Evolutionary conservation across 2,113 vertebrate genomes (phyloP).

Genomic region (Psophia crepitans): DNA sequence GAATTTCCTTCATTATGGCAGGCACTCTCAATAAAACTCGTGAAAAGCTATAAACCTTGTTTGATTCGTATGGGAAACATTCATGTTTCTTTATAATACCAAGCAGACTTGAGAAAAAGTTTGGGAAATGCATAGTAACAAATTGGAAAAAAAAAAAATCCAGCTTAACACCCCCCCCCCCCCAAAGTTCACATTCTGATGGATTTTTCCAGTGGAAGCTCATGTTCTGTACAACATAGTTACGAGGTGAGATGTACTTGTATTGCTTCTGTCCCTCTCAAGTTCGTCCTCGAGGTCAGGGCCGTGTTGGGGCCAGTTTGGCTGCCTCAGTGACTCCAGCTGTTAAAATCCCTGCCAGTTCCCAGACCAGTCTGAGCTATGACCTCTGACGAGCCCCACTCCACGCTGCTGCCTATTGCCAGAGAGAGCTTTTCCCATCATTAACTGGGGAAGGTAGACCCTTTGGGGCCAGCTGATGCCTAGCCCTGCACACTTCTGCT

Average conservation of each 20-base stretch:
- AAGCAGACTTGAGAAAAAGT: not conserved
- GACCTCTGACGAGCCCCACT: not conserved
- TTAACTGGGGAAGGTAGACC: not conserved
- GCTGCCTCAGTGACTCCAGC: not conserved
- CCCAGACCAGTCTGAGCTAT: not conserved
- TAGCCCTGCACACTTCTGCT: not conserved
- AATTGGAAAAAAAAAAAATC: not conserved
- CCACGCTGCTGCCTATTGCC: not conserved
- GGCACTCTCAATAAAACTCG: not conserved
- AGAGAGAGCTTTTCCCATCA: not conserved
- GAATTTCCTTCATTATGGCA: not conserved
- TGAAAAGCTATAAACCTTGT: not conserved
- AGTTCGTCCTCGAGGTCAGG: not conserved
- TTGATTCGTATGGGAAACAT: slow-evolving; percentile 35
- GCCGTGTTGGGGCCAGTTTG: not conserved
- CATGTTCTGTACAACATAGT: not conserved
- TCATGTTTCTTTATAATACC: not conserved
- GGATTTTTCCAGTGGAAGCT: slow-evolving; percentile 25
- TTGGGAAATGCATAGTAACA: not conserved
- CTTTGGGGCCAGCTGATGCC: not conserved
- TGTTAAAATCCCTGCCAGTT: slow-evolving; percentile 1
- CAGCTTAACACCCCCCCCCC: not conserved
- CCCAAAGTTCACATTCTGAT: slow-evolving; percentile 28
- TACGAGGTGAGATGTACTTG: slow-evolving; percentile 42
- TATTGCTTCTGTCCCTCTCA: not conserved